These are phyloP conservation scores for Drosophila elegans DNA, from an alignment of 1,140 invertebrate species.

Conservation along the genomic window DNA sequence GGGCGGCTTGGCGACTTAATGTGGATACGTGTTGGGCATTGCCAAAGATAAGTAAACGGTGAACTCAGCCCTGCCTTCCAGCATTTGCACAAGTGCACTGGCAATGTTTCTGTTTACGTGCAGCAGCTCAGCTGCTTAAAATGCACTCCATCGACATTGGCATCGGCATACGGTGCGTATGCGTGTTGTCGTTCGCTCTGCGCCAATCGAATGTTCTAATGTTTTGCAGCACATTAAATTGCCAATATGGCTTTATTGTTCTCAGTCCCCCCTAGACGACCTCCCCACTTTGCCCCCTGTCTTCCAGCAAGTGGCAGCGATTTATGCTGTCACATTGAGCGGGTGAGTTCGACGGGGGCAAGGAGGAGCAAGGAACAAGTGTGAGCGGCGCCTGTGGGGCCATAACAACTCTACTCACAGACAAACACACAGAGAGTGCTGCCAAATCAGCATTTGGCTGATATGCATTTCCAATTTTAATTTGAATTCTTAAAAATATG, in stretches of 20 bases:
- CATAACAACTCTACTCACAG: slow-evolving; percentile 57
- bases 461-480: neutral
- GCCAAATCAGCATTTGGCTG: slow-evolving; percentile 2
- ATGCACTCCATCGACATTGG: slow-evolving; percentile 42
- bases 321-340: slow-evolving; percentile 75
- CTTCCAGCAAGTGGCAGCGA: slow-evolving; percentile 50
- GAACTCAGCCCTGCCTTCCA: slow-evolving; percentile 36
- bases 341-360: slow-evolving; percentile 5
- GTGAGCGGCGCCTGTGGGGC: slow-evolving; percentile 63
- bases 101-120: slow-evolving; percentile 57
- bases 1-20: slow-evolving; percentile 26
- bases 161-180: slow-evolving; percentile 59
- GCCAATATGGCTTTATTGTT: slow-evolving; percentile 79
- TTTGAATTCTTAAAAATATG: neutral
- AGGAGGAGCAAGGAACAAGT: slow-evolving; percentile 27
- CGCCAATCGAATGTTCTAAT: slow-evolving; percentile 57
- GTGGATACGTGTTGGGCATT: slow-evolving; percentile 66
- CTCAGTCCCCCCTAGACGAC: neutral
- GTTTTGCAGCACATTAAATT: slow-evolving; percentile 79
- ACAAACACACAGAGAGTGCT: slow-evolving; percentile 18
- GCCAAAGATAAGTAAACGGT: slow-evolving; percentile 55
- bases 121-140: slow-evolving; percentile 76
- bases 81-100: slow-evolving; percentile 43
- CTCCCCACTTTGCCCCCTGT: slow-evolving; percentile 4
- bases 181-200: slow-evolving; percentile 52